Base-by-base conservation (phyloP, 2,888 invertebrate genomes). In the Geotrupes spiniger region DNA sequence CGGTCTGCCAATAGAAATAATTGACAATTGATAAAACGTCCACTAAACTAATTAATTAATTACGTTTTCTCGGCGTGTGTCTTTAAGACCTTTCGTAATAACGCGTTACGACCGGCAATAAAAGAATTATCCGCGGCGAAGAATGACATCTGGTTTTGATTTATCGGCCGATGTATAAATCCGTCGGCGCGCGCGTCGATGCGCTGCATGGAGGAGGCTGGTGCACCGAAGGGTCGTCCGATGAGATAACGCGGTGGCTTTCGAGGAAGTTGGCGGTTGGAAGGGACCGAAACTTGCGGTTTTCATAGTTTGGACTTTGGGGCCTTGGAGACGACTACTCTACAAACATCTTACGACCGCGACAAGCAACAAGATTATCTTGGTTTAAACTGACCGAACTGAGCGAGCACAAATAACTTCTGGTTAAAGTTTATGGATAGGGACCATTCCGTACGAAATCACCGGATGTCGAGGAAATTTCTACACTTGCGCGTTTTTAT, bases 1-100 rank as follows among this genome's bases (percentile, higher is more conserved):
- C 59, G 57, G 59, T 54, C 58, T 58, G 60, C 61, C 63, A 59
- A 63, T 60, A 66, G 63, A 66, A 62, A 64, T 69, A 70, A 71
- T 71, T 64, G 69, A 62, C 67, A 67, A 69, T 69, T 70, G 69
- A 69, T 67, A 68, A 68, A 63, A 62, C 65, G 63, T 63, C 63
- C 63, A 60, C 64, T 66, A 66, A 66, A 63, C 68, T 71, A 72
- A 71, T 70, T 71, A 71, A 69, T 61, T 60, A 64, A 65, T 71
- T 71, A 72, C 56, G 42, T 42, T 51, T 21, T 25, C 38, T 38
- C 14, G 17, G 14, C 15, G 15, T 38, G 38, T 41, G 37, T 11
- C 9, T 6, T 29, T 37, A 60, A 58, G 63, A 62, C 62, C 33
- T 33, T 60, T 53, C 52, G 61, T 47, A 56, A 63, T 63, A 64